Evolutionary conservation across 2,113 vertebrate genomes (phyloP).

Genomic region (Pandion haliaetus): DNA sequence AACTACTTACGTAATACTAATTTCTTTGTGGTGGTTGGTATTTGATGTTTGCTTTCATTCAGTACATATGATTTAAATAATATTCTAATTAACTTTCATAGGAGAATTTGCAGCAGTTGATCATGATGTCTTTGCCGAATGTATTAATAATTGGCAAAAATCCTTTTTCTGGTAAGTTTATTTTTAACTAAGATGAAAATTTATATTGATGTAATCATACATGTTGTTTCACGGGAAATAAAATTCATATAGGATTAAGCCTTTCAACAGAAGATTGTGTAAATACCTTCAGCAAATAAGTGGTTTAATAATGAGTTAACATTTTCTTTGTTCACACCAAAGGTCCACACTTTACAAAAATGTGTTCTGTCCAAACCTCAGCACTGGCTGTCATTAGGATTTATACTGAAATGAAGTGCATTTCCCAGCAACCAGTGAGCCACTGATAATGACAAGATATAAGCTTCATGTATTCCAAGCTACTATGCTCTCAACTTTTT

Average conservation of each 20-base stretch:
- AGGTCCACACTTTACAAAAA: background rate
- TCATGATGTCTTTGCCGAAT: constrained; percentile 97
- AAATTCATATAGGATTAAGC: background rate
- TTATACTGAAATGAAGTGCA: background rate
- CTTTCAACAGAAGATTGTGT: background rate
- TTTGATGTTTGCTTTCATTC: background rate
- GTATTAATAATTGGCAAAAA: constrained; percentile 91
- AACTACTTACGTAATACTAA: background rate
- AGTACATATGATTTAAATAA: background rate
- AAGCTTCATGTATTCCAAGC: background rate
- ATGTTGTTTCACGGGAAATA: background rate
- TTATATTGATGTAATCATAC: background rate
- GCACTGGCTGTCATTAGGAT: background rate
- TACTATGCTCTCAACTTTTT: background rate
- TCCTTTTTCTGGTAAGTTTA: constrained; percentile 87
- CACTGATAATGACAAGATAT: background rate
- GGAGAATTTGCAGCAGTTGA: constrained; percentile 95
- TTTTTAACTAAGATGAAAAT: constrained; percentile 26
- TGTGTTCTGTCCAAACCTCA: background rate
- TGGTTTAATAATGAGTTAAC: background rate
- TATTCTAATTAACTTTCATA: constrained; percentile 66
- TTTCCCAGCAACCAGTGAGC: background rate
- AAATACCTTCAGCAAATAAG: background rate
- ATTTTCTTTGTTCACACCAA: background rate
- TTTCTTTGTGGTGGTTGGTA: background rate